Conservation (phyloP, 2,113 vertebrate genomes). For the Penelope pileata region DNA sequence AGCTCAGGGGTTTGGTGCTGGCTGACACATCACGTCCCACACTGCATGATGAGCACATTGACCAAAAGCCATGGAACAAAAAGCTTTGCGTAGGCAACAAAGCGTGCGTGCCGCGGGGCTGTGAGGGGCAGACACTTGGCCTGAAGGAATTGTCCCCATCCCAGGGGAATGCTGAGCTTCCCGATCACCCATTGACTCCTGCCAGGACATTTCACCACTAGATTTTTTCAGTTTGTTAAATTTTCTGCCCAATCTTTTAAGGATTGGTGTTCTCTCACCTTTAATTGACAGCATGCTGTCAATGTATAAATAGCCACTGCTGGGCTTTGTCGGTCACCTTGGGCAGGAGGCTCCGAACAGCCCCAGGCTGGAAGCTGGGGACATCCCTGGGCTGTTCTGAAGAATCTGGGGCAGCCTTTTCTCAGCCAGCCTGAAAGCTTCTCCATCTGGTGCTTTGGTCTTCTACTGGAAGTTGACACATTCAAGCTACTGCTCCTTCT, state of each 20-base stretch:
- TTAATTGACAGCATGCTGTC: not conserved
- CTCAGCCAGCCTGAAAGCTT: not conserved
- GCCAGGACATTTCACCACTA: not conserved
- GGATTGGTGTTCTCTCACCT: not conserved
- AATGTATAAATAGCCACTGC: not conserved
- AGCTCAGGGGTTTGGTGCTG: not conserved
- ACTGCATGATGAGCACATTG: not conserved
- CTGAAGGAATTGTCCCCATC: not conserved
- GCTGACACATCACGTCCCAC: not conserved
- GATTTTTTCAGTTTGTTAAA: not conserved
- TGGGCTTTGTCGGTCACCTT: not conserved
- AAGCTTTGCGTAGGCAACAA: not conserved
- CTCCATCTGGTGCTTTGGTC: not conserved
- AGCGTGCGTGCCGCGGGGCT: not conserved
- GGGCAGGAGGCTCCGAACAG: not conserved
- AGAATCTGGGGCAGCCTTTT: not conserved
- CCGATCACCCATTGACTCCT: fast-evolving
- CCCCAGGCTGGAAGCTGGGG: not conserved
- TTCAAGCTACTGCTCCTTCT: not conserved
- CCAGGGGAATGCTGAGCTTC: fast-evolving
- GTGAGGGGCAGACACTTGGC: not conserved
- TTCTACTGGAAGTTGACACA: not conserved
- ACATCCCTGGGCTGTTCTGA: not conserved
- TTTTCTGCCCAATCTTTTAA: not conserved
- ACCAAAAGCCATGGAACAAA: not conserved